Percentiles rank a stretch among this genome's conserved stretches.
phyloP scores from a whole-genome alignment of 1,140 invertebrate species.

The Cotesia glomerata region DNA sequence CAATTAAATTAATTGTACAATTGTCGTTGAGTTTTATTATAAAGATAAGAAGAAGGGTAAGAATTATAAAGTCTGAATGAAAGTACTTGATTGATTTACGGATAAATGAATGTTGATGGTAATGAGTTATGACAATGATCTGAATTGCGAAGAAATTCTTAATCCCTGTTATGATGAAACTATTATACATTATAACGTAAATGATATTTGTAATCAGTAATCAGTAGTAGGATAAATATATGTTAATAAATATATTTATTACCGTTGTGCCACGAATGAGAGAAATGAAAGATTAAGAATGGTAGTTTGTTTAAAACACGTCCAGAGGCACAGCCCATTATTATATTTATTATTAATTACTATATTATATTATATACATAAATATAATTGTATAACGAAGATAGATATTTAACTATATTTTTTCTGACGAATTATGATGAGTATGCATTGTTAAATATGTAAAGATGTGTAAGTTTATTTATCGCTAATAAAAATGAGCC shows the following conservation, averaged over 20 bases:
- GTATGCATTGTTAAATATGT: slow-evolving; percentile 60
- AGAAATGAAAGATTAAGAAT: slow-evolving; percentile 6
- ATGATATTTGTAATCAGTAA: neutral
- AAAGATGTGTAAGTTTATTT: slow-evolving; percentile 65
- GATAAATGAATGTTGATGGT: too few species aligned
- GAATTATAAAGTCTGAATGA: neutral
- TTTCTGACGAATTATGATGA: slow-evolving; percentile 53
- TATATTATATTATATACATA: neutral
- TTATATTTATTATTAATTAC: neutral
- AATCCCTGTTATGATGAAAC: neutral
- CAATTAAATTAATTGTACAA: neutral
- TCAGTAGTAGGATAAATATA: too few species aligned
- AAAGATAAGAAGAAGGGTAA: neutral
- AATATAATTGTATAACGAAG: slow-evolving; percentile 13
- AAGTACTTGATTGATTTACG: neutral
- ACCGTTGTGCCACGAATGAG: neutral
- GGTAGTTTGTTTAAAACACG: slow-evolving; percentile 16
- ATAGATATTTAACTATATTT: slow-evolving; percentile 53
- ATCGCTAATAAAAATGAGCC: slow-evolving; percentile 63
- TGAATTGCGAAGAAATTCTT: neutral
- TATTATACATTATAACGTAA: neutral
- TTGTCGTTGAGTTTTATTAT: slow-evolving; percentile 16
- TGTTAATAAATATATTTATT: neutral
- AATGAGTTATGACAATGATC: neutral
- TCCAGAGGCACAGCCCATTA: slow-evolving; percentile 20